Evolutionary conservation across 1,140 invertebrate species (phyloP).

Genomic region (Diprion similis): DNA sequence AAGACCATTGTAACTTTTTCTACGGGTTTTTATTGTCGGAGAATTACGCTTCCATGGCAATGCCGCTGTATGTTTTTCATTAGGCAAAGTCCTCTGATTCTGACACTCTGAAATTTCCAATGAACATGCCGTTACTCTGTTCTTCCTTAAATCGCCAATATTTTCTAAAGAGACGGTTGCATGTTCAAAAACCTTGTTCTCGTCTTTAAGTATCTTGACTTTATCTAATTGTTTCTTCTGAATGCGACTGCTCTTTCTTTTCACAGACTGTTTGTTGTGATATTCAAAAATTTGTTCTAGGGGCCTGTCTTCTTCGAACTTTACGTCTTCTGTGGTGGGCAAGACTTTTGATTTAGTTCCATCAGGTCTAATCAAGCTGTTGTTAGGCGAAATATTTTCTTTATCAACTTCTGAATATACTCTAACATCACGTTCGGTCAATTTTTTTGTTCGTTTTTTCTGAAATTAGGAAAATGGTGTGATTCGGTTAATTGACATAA

Average conservation of each 20-base stretch:
- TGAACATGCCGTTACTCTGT: too few relatives aligned
- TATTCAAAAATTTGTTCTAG: not conserved
- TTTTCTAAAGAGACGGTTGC: too few relatives aligned
- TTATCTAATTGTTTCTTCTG: not conserved
- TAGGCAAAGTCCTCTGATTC: too few relatives aligned
- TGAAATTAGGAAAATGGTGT: not conserved
- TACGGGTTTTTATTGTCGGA: not conserved
- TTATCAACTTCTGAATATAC: conserved; percentile 38
- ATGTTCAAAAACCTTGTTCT: not conserved
- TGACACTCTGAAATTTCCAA: too few relatives aligned
- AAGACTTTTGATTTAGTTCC: conserved; percentile 7
- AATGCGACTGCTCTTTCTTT: not conserved
- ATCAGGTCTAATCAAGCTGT: conserved; percentile 18
- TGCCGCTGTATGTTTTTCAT: not conserved
- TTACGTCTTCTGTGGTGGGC: not conserved
- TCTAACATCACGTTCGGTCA: conserved; percentile 13
- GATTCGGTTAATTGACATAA: too few relatives aligned
- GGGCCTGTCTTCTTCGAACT: conserved; percentile 12
- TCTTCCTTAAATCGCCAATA: too few relatives aligned
- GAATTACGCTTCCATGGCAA: not conserved
- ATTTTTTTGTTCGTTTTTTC: conserved; percentile 7
- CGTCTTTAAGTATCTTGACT: not conserved
- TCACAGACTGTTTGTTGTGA: too few relatives aligned
- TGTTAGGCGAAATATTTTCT: conserved; percentile 33
- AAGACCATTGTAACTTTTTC: not conserved